Evolutionary conservation across 2,888 invertebrate genomes (phyloP).

Genomic region (Amphipoea lucens): DNA sequence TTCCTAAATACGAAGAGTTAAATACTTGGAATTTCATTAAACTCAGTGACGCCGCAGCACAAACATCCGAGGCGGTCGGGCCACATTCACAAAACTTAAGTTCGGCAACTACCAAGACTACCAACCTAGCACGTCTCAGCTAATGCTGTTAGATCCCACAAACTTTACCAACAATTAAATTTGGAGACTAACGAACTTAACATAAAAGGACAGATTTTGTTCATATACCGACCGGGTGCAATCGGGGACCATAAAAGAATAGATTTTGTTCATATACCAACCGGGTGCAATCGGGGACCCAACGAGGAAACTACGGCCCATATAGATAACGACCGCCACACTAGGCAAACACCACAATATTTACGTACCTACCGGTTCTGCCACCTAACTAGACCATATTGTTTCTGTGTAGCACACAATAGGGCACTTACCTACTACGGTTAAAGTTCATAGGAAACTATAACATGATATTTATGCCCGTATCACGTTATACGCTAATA

Average conservation of each 20-base stretch:
- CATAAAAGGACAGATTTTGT: slow-evolving; percentile 41
- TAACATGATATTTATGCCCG: slow-evolving; percentile 17
- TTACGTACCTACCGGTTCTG: slow-evolving; percentile 64
- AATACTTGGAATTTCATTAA: slow-evolving; percentile 73
- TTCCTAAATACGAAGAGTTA: slow-evolving; percentile 65
- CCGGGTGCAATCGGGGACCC: slow-evolving; percentile 70
- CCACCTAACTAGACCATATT: slow-evolving; percentile 58
- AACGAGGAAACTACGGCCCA: slow-evolving; percentile 86
- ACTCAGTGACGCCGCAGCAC: slow-evolving; percentile 69
- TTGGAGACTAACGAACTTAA: slow-evolving; percentile 15
- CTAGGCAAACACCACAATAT: slow-evolving; percentile 76
- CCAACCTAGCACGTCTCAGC: slow-evolving; percentile 27
- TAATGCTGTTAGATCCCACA: slow-evolving; percentile 13
- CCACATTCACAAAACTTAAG: slow-evolving; percentile 69
- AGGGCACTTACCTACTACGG: slow-evolving; percentile 40
- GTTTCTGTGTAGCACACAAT: slow-evolving; percentile 59
- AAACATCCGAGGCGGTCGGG: slow-evolving; percentile 67
- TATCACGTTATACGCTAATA: slow-evolving; percentile 18
- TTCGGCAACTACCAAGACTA: slow-evolving; percentile 41
- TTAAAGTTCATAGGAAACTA: slow-evolving; percentile 51
- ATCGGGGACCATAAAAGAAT: slow-evolving; percentile 64
- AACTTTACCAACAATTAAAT: slow-evolving; percentile 25
- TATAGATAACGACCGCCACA: slow-evolving; percentile 83
- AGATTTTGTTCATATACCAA: too few relatives aligned
- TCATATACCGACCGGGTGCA: slow-evolving; percentile 69